Percentiles rank a stretch among this genome's conserved stretches.
phyloP scores from a whole-genome alignment of 2,888 invertebrate genomes.

The Eristalinus aeneus region DNA sequence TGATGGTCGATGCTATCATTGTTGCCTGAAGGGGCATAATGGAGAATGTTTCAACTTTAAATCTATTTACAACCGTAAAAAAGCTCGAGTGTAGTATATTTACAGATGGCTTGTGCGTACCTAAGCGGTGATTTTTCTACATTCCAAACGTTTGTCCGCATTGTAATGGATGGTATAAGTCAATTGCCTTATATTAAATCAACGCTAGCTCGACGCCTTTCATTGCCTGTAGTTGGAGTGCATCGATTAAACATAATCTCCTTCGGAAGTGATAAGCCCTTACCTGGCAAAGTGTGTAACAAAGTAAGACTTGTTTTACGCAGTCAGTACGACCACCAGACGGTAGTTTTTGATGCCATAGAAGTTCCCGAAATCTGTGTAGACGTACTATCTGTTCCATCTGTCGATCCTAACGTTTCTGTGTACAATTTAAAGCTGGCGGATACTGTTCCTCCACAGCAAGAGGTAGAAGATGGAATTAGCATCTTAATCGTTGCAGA shows the following conservation, averaged over 20 bases:
- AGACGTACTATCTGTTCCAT: neutral
- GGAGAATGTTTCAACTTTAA: neutral
- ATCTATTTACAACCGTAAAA: neutral
- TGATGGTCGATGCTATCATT: constrained; percentile 8
- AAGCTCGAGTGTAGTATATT: constrained; percentile 10
- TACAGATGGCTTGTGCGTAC: constrained; percentile 45
- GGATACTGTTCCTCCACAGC: neutral
- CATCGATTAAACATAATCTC: too few relatives aligned
- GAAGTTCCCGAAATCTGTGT: neutral
- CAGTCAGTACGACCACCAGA: neutral
- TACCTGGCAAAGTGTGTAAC: neutral
- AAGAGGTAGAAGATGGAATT: neutral
- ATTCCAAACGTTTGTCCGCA: constrained; percentile 1
- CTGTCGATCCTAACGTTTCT: neutral
- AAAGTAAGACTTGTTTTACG: neutral
- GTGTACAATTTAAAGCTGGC: neutral
- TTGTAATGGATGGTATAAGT: constrained; percentile 14
- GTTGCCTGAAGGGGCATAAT: constrained; percentile 9
- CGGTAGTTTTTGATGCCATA: too few relatives aligned
- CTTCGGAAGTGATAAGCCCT: neutral
- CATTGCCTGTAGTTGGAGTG: constrained; percentile 31
- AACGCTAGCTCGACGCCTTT: constrained; percentile 10
- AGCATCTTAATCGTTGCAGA: neutral
- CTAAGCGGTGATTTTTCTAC: neutral
- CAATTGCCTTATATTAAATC: constrained; percentile 9